phyloP scores from a whole-genome alignment of 2,888 invertebrate genomes.

The Scaptomyza tumidula region DNA sequence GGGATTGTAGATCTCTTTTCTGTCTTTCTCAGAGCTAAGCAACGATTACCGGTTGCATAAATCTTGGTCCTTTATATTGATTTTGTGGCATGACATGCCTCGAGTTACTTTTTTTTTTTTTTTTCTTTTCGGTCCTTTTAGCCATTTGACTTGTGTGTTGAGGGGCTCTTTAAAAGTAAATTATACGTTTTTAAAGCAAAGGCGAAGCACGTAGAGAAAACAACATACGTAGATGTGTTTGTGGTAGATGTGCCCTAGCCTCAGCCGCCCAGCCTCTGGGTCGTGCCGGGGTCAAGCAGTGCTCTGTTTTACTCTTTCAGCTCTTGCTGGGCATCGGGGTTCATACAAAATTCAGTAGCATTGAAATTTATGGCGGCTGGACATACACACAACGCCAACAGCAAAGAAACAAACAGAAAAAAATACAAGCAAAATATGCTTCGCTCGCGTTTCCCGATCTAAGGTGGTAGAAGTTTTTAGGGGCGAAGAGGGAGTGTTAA shows the following conservation, averaged over 20 bases:
- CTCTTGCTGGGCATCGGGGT: conserved; percentile 33
- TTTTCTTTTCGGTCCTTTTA: conserved; percentile 17
- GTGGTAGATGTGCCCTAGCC: conserved; percentile 1
- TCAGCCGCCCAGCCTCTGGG: conserved; percentile 6
- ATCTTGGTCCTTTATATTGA: conserved; percentile 71
- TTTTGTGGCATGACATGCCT: conserved; percentile 45
- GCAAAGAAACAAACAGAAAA: conserved; percentile 40
- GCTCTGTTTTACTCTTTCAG: not conserved
- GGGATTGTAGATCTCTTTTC: conserved; percentile 26
- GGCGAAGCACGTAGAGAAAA: conserved; percentile 56
- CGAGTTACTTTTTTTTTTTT: conserved; percentile 22
- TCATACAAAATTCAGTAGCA: conserved; percentile 77
- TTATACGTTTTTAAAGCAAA: conserved; percentile 77
- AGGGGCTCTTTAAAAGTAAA: conserved; percentile 76
- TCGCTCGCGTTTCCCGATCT: conserved; percentile 49
- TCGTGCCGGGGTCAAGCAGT: conserved; percentile 35
- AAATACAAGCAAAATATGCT: conserved; percentile 46
- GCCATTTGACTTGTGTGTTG: conserved; percentile 51
- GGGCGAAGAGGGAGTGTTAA: conserved; percentile 56
- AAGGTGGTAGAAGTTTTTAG: not conserved
- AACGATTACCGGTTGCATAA: conserved; percentile 75
- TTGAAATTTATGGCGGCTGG: conserved; percentile 80
- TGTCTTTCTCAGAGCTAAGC: conserved; percentile 52
- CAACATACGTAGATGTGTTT: conserved; percentile 9
- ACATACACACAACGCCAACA: conserved; percentile 64